Base-by-base conservation (phyloP, 2,113 vertebrate genomes). In the Corvus cornix region DNA sequence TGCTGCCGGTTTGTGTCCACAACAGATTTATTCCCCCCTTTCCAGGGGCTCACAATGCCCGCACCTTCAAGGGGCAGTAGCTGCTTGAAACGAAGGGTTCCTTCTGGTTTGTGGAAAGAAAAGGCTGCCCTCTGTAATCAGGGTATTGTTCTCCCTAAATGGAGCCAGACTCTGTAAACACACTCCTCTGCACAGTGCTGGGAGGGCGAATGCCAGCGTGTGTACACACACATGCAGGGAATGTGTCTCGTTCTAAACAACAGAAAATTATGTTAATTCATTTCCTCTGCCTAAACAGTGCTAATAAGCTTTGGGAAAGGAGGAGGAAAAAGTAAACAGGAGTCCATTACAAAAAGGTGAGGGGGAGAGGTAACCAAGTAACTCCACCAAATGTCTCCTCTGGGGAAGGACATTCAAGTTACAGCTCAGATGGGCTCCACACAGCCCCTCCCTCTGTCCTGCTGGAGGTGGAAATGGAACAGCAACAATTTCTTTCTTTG, bases 201-300 rank as follows among this genome's bases (percentile, higher is more conserved):
- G 90, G 67, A 84, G 90, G 83, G 93, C 30, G 13, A 91, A 86
- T 59, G 82, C 4, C 3, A 73, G 89, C 26, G 2, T 86, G 92
- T 78, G 91, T 52, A 41, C 2, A 30, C 15, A 43, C n/a, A 78
- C 90, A 72, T 0, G 92, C 58, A 39, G 68, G 85, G 95, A 96
- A 96, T 97, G 97, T 78, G 95, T 94, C 97, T 69, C 82, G 91
- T 89, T 98, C 98, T 97, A 97, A 98, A 98, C 98, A 95, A 79
- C 98, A 98, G 98, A 98, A 98, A 98, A 98, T 99, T 98, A 98
- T 98, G 98, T 96, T 98, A 98, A 99, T 98, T 98, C 97, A 98
- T 98, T 98, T 98, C 98, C 98, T 98, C 97, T 95, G 91, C 95
- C 98, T 98, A 98, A 98, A 98, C 96, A 97, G 84, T 63, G 91